These are phyloP conservation scores for Cantharis flavilabris DNA, from an alignment of 2,888 invertebrate genomes.

Conservation along the genomic window DNA sequence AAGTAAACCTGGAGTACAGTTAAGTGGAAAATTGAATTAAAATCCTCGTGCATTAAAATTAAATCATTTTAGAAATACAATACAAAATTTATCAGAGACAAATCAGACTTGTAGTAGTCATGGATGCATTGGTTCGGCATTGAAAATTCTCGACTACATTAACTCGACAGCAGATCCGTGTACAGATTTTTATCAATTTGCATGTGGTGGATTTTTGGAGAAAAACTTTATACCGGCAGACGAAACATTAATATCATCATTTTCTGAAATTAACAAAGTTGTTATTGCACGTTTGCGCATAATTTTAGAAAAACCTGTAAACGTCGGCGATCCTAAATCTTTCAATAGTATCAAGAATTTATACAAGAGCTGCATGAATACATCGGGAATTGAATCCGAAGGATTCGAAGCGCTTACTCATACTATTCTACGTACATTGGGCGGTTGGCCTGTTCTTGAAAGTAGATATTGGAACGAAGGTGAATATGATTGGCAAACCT, in stretches of 20 bases:
- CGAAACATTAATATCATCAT: slow-evolving; percentile 76
- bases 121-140: slow-evolving; percentile 83
- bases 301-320: slow-evolving; percentile 69
- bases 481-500: slow-evolving; percentile 74
- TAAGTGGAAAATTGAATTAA: neutral
- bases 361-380: slow-evolving; percentile 88
- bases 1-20: neutral
- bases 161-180: slow-evolving; percentile 74
- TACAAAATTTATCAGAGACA: neutral
- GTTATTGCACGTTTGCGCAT: slow-evolving; percentile 73
- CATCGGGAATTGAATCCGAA: slow-evolving; percentile 77
- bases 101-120: slow-evolving; percentile 67
- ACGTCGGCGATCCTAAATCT: slow-evolving; percentile 68
- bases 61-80: neutral
- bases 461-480: slow-evolving; percentile 70
- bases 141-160: slow-evolving; percentile 72
- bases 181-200: slow-evolving; percentile 81
- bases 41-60: neutral
- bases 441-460: slow-evolving; percentile 87
- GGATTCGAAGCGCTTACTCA: slow-evolving; percentile 74
- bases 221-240: slow-evolving; percentile 78
- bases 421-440: slow-evolving; percentile 68
- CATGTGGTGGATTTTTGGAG: slow-evolving; percentile 77
- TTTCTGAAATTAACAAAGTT: slow-evolving; percentile 75
- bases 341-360: slow-evolving; percentile 81